Evolutionary conservation across 1,140 invertebrate genomes (phyloP).

Genomic region (Goniozus legneri): DNA sequence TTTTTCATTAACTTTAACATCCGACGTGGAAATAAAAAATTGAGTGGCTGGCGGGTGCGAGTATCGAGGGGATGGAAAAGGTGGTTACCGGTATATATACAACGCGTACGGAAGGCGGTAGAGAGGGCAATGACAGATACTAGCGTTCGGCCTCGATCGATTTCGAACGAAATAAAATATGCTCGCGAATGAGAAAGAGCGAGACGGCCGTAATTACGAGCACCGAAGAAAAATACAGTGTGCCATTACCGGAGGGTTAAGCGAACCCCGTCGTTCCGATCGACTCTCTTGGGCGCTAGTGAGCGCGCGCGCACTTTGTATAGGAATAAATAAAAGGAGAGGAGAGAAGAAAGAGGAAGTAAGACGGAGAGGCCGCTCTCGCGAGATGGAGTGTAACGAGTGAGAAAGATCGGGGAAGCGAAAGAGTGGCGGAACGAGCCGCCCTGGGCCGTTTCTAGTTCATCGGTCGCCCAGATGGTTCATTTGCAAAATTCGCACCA

Average conservation of each 20-base stretch:
- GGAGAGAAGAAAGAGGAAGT: constrained; percentile 3
- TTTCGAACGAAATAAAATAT: constrained; percentile 31
- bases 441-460: too few relatives aligned
- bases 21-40: too few relatives aligned
- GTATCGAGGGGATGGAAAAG: too few relatives aligned
- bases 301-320: background rate
- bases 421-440: background rate
- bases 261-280: constrained; percentile 14
- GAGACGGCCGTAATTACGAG: constrained; percentile 31
- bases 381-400: too few relatives aligned
- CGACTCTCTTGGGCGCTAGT: too few relatives aligned
- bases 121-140: constrained; percentile 21
- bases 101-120: background rate
- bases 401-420: constrained; percentile 1
- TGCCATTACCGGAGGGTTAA: constrained; percentile 31
- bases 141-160: constrained; percentile 23
- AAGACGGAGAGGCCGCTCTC: constrained; percentile 7
- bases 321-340: background rate
- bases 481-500: too few relatives aligned
- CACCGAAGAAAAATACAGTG: constrained; percentile 34
- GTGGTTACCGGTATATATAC: too few relatives aligned
- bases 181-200: constrained; percentile 12
- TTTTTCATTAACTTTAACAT: too few relatives aligned
- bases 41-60: too few relatives aligned
- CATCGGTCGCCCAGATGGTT: too few relatives aligned